Percentiles rank a stretch among this genome's conserved stretches.
Evolutionary conservation across 2,797 vertebrate genomes (phyloP).

Genomic region (Typhlichthys eigenmanni): DNA sequence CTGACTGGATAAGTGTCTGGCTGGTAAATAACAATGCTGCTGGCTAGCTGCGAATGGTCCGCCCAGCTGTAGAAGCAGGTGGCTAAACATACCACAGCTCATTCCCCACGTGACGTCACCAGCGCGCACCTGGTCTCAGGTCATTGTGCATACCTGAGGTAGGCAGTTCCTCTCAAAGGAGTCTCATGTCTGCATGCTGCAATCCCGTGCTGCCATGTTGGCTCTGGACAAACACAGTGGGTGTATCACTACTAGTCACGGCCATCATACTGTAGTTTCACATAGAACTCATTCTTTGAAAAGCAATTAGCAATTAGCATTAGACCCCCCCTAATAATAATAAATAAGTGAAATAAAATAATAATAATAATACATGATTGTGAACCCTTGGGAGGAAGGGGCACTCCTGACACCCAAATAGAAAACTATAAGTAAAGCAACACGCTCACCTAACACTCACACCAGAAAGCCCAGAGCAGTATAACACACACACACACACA

Average conservation of each 20-base stretch:
- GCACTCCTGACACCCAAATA: no score
- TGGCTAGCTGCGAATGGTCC: constrained; percentile 62
- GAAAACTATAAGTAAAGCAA: no score
- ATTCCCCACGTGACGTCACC: constrained; percentile 67
- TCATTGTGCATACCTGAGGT: constrained; percentile 34
- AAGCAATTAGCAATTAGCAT: background rate
- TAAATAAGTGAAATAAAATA: no score
- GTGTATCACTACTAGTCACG: background rate
- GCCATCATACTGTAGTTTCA: no score
- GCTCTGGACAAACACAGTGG: background rate
- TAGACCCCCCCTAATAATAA: constrained; percentile 18
- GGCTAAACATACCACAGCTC: constrained; percentile 64
- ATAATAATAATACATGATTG: no score
- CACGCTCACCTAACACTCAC: constrained; percentile 1
- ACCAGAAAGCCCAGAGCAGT: constrained; percentile 27
- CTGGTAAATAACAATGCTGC: constrained; percentile 65
- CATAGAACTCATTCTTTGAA: no score
- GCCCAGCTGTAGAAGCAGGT: constrained; percentile 73
- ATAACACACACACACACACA: constrained; percentile 31
- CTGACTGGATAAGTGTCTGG: constrained; percentile 50
- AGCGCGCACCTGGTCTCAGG: constrained; percentile 56
- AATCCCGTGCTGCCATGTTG: no score
- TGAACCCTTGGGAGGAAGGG: no score
- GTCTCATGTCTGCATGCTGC: constrained; percentile 5
- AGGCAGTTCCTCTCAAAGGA: constrained; percentile 24